Base-by-base conservation (phyloP, 2,888 invertebrate genomes). In the Drosophila testacea region DNA sequence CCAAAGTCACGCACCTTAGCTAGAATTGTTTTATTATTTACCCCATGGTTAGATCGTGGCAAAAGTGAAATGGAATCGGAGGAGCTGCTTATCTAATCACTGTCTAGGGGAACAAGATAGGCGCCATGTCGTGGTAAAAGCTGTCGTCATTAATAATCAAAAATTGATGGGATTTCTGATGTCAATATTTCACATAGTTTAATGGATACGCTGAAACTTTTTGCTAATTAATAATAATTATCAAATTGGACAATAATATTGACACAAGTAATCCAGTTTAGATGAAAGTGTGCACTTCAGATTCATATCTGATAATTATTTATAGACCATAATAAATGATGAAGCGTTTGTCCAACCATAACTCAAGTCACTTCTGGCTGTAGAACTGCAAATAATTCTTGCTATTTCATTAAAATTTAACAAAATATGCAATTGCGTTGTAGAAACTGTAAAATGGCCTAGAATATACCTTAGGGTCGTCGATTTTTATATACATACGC, bases 151-250 rank as follows among this genome's bases (percentile, higher is more conserved):
- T 65, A 77, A 77, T 73, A 69, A 77, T 52, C 41, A 11, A n/a
- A 57, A 54, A 76, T 72, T 76, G 48, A 68, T 69, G 69, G 52
- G 55, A 30, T 36, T 66, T 63, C 38, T 22, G 28, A 36, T 65
- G 69, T 61, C 60, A 55, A 42, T n/a, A n/a, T 16, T 44, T 56
- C 41, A 38, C 30, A 48, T 27, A 34, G 9, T 44, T 51, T 60
- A 65, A 66, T 69, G 38, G 36, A 61, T 73, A n/a, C 55, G 64
- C 44, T 7, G 9, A 46, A 65, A 30, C 2, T 30, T 36, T 47
- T 13, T 34, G 61, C 52, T 64, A 78, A 77, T 77, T 77, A 77
- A 77, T 78, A 77, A 77, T 66, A 66, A 69, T 73, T 73, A 63
- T 66, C 65, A 63, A 77, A 77, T 73, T 66, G 62, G 36, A 63